Evolutionary conservation across 2,113 vertebrate genomes (phyloP), one percentile per base, ranked within the genome.

Genomic region (Ondatra zibethicus): DNA sequence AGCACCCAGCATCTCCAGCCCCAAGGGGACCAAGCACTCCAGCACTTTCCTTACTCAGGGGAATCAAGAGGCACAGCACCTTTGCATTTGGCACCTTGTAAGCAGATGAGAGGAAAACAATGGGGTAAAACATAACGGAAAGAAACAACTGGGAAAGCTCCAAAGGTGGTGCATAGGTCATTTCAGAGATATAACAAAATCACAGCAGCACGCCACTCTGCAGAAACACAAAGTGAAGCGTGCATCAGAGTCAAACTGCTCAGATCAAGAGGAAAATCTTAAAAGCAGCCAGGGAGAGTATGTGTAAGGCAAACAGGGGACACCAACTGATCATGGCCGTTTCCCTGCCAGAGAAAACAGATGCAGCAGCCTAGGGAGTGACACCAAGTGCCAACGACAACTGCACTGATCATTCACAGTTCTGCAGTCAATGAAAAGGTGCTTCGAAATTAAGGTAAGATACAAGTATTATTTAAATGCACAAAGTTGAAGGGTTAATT

Each of bases 241-340:
- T 3, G 7, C 52, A 36, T 68, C 25, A 92, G 65, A 91, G 45
- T 72, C 61, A 66, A 70, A 85, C 27, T 73, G 21, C 11, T 93
- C 70, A 55, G n/a, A 89, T 58, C 81, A 76, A 82, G 27, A 76
- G 33, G 86, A 81, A 95, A n/a, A 61, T 47, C 42, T 72, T 96
- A 65, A 96, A 70, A 45, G 50, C 29, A 75, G 29, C 7, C 63
- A 58, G 70, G 78, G 27, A 72, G 75, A 76, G 76, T 45, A 63
- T 7, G n/a, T 21, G 25, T 7, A 65, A 50, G 39, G 27, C 12
- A 63, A 75, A 89, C 3, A 75, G 63, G 6, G 19, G 7, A 58
- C 66, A 58, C 61, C 5, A 89, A 75, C 85, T 19, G 63, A 19
- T 14, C 1, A 52, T 21, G 72, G 58, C 58, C 39, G n/a, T 55